Evolutionary conservation across 1,140 invertebrate species (phyloP).

Genomic region (Drosophila orena): DNA sequence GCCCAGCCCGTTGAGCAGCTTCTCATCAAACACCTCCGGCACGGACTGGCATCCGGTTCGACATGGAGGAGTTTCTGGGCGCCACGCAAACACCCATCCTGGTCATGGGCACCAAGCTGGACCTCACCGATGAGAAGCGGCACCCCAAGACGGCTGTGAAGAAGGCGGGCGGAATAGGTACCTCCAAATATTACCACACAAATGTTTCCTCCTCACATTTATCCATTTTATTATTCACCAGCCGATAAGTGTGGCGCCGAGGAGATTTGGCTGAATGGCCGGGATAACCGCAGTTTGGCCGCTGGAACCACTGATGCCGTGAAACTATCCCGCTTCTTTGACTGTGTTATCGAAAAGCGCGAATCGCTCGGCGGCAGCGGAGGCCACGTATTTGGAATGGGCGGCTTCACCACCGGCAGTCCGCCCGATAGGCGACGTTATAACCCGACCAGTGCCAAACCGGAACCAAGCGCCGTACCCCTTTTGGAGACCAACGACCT

Average conservation of each 20-base stretch:
- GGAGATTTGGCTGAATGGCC: conserved; percentile 95
- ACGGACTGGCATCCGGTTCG: conserved; percentile 88
- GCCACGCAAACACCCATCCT: conserved; percentile 94
- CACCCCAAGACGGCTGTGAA: conserved; percentile 88
- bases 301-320: conserved; percentile 96
- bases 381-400: conserved; percentile 1
- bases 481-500: conserved; percentile 61
- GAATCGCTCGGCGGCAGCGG: conserved; percentile 86
- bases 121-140: conserved; percentile 91
- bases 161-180: conserved; percentile 88
- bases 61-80: conserved; percentile 96
- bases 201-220: background rate
- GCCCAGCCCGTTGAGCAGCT: conserved; percentile 14
- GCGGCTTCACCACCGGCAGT: conserved; percentile 62
- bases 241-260: conserved; percentile 97
- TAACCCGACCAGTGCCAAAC: background rate
- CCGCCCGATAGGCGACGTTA: conserved; percentile 76
- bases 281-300: conserved; percentile 92
- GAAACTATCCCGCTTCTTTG: conserved; percentile 96
- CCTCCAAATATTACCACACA: background rate
- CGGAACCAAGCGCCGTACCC: conserved; percentile 27
- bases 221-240: background rate
- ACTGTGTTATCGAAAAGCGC: conserved; percentile 93
- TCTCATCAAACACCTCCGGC: conserved; percentile 40
- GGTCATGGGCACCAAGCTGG: conserved; percentile 96